Conservation (phyloP, 2,888 invertebrate species). For the Cheilosia soror region DNA sequence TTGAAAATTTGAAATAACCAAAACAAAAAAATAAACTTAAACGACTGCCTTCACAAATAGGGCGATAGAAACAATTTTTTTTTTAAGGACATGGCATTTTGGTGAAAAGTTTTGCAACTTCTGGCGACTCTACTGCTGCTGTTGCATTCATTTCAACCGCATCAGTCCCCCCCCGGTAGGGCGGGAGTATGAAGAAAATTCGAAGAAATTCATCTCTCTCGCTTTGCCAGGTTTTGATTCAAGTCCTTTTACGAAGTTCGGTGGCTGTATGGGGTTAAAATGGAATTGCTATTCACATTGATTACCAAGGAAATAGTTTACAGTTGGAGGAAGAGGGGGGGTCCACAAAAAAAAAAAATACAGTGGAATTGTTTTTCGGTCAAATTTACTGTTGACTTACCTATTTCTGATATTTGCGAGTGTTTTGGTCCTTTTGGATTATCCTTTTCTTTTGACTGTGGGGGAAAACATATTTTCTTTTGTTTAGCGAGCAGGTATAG, state of each 20-base stretch:
- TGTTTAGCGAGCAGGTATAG: not conserved
- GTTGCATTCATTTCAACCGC: conserved; percentile 33
- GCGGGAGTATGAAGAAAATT: conserved; percentile 11
- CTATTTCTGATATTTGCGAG: conserved; percentile 9
- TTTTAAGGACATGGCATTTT: conserved; percentile 42
- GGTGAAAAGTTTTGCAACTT: conserved; percentile 29
- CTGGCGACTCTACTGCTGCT: conserved; percentile 14
- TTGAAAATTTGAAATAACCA: conserved; percentile 9
- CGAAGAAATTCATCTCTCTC: conserved; percentile 24
- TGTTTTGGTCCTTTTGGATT: conserved; percentile 18
- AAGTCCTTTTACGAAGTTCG: not conserved
- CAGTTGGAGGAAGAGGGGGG: not conserved
- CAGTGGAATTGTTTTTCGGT: conserved; percentile 27
- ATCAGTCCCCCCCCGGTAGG: not conserved
- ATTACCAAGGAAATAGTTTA: conserved; percentile 18
- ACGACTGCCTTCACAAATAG: conserved; percentile 3
- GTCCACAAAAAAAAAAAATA: not conserved
- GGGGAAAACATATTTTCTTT: not conserved
- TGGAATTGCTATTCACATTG: not conserved
- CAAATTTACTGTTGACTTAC: conserved; percentile 44
- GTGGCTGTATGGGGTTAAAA: not conserved
- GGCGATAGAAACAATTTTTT: not conserved
- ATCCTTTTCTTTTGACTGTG: conserved; percentile 3
- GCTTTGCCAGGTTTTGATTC: not conserved
- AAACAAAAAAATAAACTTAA: conserved; percentile 5